These are phyloP conservation scores for Eucera pruinosa DNA, from an alignment of 2,888 invertebrate species.

Conservation along the genomic window DNA sequence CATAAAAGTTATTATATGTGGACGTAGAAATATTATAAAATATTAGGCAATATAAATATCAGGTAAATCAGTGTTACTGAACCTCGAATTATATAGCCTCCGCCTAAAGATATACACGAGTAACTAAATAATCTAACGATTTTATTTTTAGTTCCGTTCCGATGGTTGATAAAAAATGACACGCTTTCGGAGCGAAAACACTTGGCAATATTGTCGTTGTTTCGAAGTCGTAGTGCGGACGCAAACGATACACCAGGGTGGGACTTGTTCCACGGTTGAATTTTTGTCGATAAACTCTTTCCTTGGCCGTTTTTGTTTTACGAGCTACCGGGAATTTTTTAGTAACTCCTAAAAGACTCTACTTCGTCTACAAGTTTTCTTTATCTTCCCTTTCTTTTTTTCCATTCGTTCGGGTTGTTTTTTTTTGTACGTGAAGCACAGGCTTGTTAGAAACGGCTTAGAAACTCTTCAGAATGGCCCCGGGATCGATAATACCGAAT, in stretches of 20 bases:
- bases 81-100: too few relatives aligned
- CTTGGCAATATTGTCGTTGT: not conserved
- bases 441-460: slow-evolving; percentile 53
- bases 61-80: too few relatives aligned
- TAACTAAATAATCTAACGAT: too few relatives aligned
- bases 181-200: not conserved
- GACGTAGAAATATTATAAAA: too few relatives aligned
- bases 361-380: not conserved
- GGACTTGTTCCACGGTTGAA: slow-evolving; percentile 11
- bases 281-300: slow-evolving; percentile 24
- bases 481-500: slow-evolving; percentile 56
- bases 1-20: too few relatives aligned
- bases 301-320: slow-evolving; percentile 13
- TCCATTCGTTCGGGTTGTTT: not conserved
- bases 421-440: not conserved
- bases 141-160: too few relatives aligned
- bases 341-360: not conserved
- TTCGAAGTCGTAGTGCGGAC: not conserved
- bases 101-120: too few relatives aligned
- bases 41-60: too few relatives aligned
- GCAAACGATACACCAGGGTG: not conserved
- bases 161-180: not conserved
- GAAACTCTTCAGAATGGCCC: slow-evolving; percentile 39
- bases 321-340: slow-evolving; percentile 25
- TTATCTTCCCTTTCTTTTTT: not conserved